Evolutionary conservation across 2,888 invertebrate species (phyloP).

Genomic region (Cristatella mucedo): DNA sequence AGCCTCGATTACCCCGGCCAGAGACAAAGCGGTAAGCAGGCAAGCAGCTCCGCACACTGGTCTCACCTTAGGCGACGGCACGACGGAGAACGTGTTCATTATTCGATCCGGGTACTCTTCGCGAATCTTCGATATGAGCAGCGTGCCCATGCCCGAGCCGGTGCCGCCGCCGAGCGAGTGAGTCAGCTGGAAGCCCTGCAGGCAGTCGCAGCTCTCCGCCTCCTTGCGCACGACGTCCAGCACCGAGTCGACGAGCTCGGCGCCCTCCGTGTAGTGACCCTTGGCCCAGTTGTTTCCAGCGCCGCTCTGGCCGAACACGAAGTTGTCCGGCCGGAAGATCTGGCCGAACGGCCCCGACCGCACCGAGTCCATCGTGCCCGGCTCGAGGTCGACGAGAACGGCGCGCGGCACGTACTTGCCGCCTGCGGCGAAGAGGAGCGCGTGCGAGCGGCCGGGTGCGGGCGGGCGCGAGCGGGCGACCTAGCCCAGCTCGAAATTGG

Average conservation of each 20-base stretch:
- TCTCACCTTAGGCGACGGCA: conserved; percentile 60
- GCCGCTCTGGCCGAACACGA: conserved; percentile 49
- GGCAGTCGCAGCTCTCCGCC: conserved; percentile 19
- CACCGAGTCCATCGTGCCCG: conserved; percentile 93
- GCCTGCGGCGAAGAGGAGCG: too few species aligned
- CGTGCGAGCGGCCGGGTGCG: too few species aligned
- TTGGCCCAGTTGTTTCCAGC: conserved; percentile 11
- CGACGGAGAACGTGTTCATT: conserved; percentile 90
- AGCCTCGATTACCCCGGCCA: too few species aligned
- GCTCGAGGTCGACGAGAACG: conserved; percentile 81
- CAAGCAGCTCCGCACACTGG: too few species aligned
- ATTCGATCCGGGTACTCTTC: conserved; percentile 76
- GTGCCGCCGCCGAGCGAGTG: conserved; percentile 68
- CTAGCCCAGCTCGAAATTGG: too few species aligned
- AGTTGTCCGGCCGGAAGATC: conserved; percentile 86
- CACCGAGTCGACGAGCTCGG: conserved; percentile 33
- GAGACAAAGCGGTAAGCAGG: too few species aligned
- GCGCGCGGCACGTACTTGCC: conserved; percentile 88
- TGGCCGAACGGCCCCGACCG: conserved; percentile 85
- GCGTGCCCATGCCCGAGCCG: conserved; percentile 71
- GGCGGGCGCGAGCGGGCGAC: too few species aligned
- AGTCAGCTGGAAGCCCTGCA: conserved; percentile 42
- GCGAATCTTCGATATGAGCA: conserved; percentile 83
- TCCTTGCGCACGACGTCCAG: conserved; percentile 35
- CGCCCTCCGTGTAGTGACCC: conserved; percentile 34